Percentiles rank a stretch among this genome's conserved stretches.
phyloP scores from a whole-genome alignment of 2,888 invertebrate genomes.

The Liopterus haemorrhoidalis region DNA sequence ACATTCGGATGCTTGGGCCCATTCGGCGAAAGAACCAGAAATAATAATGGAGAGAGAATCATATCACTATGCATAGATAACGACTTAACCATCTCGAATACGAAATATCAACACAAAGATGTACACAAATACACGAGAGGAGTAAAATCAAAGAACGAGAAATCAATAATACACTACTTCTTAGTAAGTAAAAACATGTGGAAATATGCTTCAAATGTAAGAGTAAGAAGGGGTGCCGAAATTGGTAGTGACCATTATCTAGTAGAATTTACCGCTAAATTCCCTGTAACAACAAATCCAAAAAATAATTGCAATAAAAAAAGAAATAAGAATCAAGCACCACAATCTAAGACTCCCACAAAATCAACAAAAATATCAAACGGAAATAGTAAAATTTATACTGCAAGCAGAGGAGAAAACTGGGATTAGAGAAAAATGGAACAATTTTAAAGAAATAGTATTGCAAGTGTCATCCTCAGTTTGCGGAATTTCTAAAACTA shows the following conservation, averaged over 20 bases:
- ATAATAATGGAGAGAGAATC: conserved; percentile 4
- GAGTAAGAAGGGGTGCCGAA: not conserved
- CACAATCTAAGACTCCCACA: not conserved
- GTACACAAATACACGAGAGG: too few species aligned
- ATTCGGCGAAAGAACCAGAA: not conserved
- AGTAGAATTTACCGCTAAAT: not conserved
- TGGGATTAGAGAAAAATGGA: conserved; percentile 3
- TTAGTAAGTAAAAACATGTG: conserved; percentile 1
- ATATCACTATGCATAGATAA: not conserved
- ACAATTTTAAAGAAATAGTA: not conserved
- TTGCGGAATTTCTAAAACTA: not conserved
- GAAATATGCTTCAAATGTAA: not conserved
- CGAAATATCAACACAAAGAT: too few species aligned
- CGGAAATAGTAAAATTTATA: not conserved
- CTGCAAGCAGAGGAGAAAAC: not conserved
- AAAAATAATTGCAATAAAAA: conserved; percentile 1
- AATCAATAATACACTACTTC: too few species aligned
- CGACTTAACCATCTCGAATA: too few species aligned
- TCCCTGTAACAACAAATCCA: too few species aligned
- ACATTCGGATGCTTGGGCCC: not conserved
- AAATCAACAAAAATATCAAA: conserved; percentile 1
- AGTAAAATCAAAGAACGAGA: too few species aligned
- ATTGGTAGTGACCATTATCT: not conserved
- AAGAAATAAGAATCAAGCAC: conserved; percentile 3
- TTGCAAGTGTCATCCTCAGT: not conserved